Percentiles rank a stretch among this genome's conserved stretches.
Conservation (phyloP, 2,888 invertebrate genomes). For the Sinhomidia bicolor region DNA sequence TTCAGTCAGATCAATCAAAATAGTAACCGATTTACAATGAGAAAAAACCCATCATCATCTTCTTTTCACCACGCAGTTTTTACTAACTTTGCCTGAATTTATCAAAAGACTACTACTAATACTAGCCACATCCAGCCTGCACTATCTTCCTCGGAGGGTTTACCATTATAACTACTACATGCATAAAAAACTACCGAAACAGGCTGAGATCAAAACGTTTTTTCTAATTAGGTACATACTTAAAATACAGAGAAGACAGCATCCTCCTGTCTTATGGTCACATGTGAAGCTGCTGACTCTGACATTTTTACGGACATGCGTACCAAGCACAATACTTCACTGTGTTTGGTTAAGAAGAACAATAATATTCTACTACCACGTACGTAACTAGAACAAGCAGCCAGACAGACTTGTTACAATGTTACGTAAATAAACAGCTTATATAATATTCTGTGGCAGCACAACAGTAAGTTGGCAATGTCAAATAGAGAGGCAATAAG, state of each 20-base stretch:
- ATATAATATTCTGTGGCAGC: too few relatives aligned
- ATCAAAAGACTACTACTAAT: too few relatives aligned
- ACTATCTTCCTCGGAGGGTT: background rate
- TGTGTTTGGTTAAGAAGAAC: background rate
- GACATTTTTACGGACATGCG: background rate
- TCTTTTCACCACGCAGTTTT: background rate
- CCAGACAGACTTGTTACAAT: background rate
- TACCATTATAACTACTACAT: background rate
- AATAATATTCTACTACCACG: too few relatives aligned
- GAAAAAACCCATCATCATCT: too few relatives aligned
- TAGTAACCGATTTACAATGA: background rate
- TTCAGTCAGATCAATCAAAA: background rate
- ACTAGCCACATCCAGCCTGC: too few relatives aligned
- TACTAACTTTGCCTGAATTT: background rate
- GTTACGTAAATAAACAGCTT: background rate
- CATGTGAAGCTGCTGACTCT: background rate
- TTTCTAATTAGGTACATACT: background rate
- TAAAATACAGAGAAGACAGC: background rate
- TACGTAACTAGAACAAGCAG: too few relatives aligned
- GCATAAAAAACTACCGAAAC: background rate
- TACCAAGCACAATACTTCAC: background rate
- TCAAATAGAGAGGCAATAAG: too few relatives aligned
- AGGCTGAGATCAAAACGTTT: constrained; percentile 15
- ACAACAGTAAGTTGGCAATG: too few relatives aligned
- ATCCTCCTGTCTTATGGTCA: background rate